Percentiles rank a stretch among this genome's conserved stretches.
phyloP scores from a whole-genome alignment of 30 jellyfish, hydroid and myxozoan genomes.

The Rhopilema esculentum region DNA sequence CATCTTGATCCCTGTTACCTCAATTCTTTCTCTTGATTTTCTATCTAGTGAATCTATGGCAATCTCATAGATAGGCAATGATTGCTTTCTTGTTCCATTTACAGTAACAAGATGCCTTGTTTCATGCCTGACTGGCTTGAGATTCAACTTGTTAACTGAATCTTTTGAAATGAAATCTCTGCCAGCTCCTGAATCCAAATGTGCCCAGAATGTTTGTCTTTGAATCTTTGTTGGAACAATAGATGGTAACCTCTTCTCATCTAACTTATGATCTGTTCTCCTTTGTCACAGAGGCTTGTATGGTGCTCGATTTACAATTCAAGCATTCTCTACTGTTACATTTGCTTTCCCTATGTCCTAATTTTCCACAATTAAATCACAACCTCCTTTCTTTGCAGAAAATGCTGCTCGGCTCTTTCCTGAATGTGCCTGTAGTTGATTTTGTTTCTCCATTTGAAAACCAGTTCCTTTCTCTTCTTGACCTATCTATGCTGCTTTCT shows the following conservation, averaged over 20 bases:
- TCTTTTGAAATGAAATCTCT: slow-evolving; percentile 42
- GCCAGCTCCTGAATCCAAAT: slow-evolving; percentile 44
- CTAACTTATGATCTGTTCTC: slow-evolving; percentile 11
- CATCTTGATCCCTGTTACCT: slow-evolving; percentile 15
- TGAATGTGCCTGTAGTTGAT: not conserved
- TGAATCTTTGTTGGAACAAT: slow-evolving; percentile 14
- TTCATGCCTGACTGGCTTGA: slow-evolving; percentile 2
- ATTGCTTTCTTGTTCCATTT: slow-evolving; percentile 32
- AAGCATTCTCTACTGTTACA: slow-evolving; percentile 4
- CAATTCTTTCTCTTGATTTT: slow-evolving; percentile 6
- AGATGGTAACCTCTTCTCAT: slow-evolving; percentile 22
- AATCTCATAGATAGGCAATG: slow-evolving; percentile 26
- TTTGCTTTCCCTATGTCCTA: slow-evolving; percentile 17
- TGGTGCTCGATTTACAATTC: slow-evolving; percentile 25
- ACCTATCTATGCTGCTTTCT: not conserved
- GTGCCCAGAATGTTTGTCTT: slow-evolving; percentile 36
- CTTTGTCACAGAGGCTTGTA: slow-evolving; percentile 14
- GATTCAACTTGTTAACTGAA: slow-evolving; percentile 21
- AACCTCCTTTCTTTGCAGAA: slow-evolving; percentile 5
- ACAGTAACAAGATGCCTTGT: slow-evolving; percentile 1
- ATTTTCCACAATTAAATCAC: slow-evolving; percentile 18
- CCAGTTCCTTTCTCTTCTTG: slow-evolving; percentile 10
- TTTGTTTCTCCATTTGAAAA: slow-evolving; percentile 1
- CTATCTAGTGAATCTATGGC: slow-evolving; percentile 21
- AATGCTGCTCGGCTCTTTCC: slow-evolving; percentile 1